A percentile compares a stretch with the other conserved stretches of the same genome.
These are phyloP conservation scores for Arrhamphus sclerolepis DNA, from an alignment of 2,797 vertebrate genomes.

Conservation along the genomic window DNA sequence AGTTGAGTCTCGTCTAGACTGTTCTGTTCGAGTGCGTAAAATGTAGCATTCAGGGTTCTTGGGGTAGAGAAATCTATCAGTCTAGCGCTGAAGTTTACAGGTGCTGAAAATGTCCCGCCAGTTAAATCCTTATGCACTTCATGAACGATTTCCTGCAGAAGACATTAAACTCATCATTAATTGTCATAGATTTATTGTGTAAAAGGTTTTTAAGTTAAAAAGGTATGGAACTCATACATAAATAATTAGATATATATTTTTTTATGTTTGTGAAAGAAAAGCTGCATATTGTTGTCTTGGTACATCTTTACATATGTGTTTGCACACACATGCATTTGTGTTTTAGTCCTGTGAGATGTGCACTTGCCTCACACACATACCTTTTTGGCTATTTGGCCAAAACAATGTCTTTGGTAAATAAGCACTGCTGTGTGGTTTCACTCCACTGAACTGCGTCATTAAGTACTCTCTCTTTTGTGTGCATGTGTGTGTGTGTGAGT, in stretches of 20 bases:
- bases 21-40: slow-evolving; percentile 25
- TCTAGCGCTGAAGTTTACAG: slow-evolving; percentile 9
- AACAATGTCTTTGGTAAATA: slow-evolving; percentile 65
- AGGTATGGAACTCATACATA: no score
- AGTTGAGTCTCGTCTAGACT: slow-evolving; percentile 52
- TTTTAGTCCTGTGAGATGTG: slow-evolving; percentile 34
- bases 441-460: slow-evolving; percentile 70
- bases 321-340: slow-evolving; percentile 14
- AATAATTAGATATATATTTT: no score
- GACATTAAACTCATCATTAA: background rate
- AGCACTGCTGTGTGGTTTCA: slow-evolving; percentile 53
- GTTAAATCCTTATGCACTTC: slow-evolving; percentile 5
- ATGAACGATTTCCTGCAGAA: slow-evolving; percentile 1
- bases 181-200: no score
- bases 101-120: background rate
- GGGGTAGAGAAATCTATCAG: slow-evolving; percentile 44
- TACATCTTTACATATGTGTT: background rate
- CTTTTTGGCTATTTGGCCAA: slow-evolving; percentile 56
- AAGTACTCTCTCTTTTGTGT: slow-evolving; percentile 43
- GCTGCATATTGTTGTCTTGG: background rate
- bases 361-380: slow-evolving; percentile 30
- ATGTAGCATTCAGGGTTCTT: slow-evolving; percentile 30
- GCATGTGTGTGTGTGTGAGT: slow-evolving; percentile 18
- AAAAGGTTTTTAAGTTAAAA: no score
- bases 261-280: background rate